phyloP scores from a whole-genome alignment of 92 coral and sea anemone genomes.

The Muricea muricata region DNA sequence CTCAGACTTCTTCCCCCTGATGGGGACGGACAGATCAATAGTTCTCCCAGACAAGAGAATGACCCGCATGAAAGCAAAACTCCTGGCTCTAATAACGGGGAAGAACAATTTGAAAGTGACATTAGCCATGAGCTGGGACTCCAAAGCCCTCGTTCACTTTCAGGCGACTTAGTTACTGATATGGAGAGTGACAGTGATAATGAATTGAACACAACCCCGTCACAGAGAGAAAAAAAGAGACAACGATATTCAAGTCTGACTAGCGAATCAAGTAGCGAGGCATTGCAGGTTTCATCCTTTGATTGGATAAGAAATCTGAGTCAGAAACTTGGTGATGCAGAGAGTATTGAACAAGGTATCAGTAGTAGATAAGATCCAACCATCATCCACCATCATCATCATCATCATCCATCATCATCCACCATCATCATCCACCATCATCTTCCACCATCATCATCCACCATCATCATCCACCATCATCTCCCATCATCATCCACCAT shows the following conservation, averaged over 20 bases:
- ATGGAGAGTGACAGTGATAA: background rate
- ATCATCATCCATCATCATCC: background rate
- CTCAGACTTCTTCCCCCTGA: no score
- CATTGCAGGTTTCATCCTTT: background rate
- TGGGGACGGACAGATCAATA: no score
- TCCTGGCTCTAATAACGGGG: no score
- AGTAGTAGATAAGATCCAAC: background rate
- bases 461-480: no score
- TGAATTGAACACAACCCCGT: background rate
- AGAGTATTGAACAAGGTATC: background rate
- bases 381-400: background rate
- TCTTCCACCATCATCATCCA: no score
- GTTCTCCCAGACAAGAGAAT: no score
- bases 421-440: background rate
- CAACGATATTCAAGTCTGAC: background rate
- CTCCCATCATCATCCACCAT: no score
- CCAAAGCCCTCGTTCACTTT: no score
- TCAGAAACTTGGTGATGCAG: background rate
- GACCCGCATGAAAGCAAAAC: no score
- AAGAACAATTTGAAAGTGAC: no score
- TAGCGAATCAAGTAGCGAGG: conserved; percentile 7
- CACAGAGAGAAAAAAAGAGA: background rate
- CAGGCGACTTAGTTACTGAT: background rate
- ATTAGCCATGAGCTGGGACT: no score
- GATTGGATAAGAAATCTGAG: conserved; percentile 11